Conservation (phyloP, 2,113 vertebrate species). For the Prochilodus magdalenae region DNA sequence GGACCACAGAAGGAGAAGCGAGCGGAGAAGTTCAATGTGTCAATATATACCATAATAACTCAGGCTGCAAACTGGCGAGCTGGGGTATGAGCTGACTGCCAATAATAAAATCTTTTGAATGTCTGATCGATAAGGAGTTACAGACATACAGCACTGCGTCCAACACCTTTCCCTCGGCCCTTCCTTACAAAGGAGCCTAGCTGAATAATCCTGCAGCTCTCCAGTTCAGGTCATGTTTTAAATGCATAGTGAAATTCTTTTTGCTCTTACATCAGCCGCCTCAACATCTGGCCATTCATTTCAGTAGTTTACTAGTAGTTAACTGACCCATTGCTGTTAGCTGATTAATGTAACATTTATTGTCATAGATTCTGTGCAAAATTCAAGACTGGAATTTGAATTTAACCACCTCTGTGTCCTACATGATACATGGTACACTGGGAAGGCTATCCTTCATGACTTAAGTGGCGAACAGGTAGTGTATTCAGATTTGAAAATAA, state of each 20-base stretch:
- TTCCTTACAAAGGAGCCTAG: not conserved
- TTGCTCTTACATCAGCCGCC: too few relatives aligned
- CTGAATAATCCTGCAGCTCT: not conserved
- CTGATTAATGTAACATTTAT: too few relatives aligned
- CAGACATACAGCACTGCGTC: not conserved
- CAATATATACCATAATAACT: conserved; percentile 3
- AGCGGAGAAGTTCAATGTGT: not conserved
- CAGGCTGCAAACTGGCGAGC: not conserved
- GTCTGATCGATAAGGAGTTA: conserved; percentile 3
- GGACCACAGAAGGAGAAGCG: not conserved
- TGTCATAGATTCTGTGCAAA: too few relatives aligned
- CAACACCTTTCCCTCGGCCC: not conserved
- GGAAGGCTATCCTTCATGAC: too few relatives aligned
- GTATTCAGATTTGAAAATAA: too few relatives aligned
- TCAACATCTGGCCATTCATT: too few relatives aligned
- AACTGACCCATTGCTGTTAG: too few relatives aligned
- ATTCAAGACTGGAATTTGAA: too few relatives aligned
- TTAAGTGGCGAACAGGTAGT: too few relatives aligned
- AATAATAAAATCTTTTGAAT: conserved; percentile 13
- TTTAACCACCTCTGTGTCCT: not conserved
- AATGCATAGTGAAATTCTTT: too few relatives aligned
- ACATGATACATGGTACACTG: too few relatives aligned
- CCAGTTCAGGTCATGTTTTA: not conserved
- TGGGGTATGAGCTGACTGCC: not conserved
- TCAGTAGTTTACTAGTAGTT: too few relatives aligned